Evolutionary conservation across 2,797 vertebrate genomes (phyloP).

Genomic region (Catostomus latipinnis): DNA sequence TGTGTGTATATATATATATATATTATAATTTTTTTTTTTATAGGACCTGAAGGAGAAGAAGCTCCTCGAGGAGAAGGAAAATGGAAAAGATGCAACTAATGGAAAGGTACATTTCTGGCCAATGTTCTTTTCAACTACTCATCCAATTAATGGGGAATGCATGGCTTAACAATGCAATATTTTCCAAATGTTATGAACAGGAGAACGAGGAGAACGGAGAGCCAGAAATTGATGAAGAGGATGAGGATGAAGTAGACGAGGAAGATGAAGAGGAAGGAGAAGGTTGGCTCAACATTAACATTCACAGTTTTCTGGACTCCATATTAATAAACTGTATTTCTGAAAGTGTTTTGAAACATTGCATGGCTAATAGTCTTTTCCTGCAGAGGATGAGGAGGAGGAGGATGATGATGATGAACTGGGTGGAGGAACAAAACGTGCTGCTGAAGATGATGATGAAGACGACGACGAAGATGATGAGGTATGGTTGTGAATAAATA

Average conservation of each 20-base stretch:
- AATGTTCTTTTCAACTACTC: background rate
- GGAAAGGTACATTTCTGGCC: slow-evolving; percentile 79
- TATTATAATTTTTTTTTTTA: no score
- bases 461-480: slow-evolving; percentile 81
- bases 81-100: slow-evolving; percentile 92
- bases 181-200: slow-evolving; percentile 60
- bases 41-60: slow-evolving; percentile 96
- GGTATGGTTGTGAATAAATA: slow-evolving; percentile 58
- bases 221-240: slow-evolving; percentile 91
- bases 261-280: slow-evolving; percentile 94
- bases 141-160: background rate
- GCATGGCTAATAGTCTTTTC: background rate
- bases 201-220: slow-evolving; percentile 96
- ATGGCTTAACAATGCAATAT: no score
- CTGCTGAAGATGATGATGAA: slow-evolving; percentile 85
- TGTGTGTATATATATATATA: no score
- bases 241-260: slow-evolving; percentile 92
- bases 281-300: slow-evolving; percentile 71
- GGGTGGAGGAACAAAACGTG: slow-evolving; percentile 87
- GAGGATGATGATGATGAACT: slow-evolving; percentile 90
- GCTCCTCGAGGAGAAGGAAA: slow-evolving; percentile 91
- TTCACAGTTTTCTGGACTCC: background rate
- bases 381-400: slow-evolving; percentile 82
- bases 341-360: background rate
- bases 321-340: no score